Conservation (phyloP, 2,113 vertebrate species). For the Oceanodroma tethys region DNA sequence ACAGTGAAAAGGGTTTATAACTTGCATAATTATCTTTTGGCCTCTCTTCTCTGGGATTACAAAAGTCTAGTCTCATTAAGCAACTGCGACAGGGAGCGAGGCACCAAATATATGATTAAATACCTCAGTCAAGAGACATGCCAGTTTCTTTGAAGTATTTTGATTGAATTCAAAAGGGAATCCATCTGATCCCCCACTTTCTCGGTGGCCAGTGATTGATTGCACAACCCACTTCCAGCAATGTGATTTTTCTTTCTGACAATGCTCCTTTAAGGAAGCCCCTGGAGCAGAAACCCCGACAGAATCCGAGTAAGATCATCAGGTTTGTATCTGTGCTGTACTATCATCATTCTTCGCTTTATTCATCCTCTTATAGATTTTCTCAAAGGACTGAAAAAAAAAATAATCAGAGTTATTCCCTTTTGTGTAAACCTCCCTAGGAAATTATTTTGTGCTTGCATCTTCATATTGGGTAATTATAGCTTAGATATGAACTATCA, state of each 20-base stretch:
- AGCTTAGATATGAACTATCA: not conserved
- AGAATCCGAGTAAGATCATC: not conserved
- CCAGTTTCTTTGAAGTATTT: not conserved
- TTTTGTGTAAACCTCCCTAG: not conserved
- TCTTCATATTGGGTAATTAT: not conserved
- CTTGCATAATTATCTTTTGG: not conserved
- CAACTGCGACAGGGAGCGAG: not conserved
- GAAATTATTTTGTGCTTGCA: not conserved
- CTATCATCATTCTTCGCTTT: not conserved
- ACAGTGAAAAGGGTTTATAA: not conserved
- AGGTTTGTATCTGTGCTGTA: not conserved
- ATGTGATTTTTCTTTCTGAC: slow-evolving; percentile 51
- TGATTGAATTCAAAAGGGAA: slow-evolving; percentile 36
- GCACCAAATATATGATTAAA: not conserved
- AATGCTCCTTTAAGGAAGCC: not conserved
- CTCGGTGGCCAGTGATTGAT: not conserved
- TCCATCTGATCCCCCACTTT: not conserved
- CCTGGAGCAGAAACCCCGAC: not conserved
- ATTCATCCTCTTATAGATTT: not conserved
- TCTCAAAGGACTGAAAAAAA: not conserved
- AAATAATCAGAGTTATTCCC: not conserved
- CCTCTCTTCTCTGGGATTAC: not conserved
- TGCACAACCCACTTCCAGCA: not conserved
- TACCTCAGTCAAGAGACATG: not conserved
- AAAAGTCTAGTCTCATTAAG: not conserved